Evolutionary conservation across 2,888 invertebrate genomes (phyloP).

Genomic region (Macrosiphum euphorbiae): DNA sequence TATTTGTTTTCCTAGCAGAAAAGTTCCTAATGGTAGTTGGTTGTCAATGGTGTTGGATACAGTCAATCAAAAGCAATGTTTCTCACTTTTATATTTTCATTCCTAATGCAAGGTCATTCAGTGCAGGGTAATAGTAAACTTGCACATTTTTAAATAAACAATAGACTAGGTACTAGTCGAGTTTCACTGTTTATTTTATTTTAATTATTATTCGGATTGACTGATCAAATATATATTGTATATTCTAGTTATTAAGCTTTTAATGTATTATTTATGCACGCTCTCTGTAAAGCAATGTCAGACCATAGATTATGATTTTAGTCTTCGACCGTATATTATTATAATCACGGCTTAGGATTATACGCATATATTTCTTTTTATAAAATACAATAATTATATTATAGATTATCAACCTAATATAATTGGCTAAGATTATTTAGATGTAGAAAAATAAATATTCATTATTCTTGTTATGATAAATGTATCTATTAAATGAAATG

Average conservation of each 20-base stretch:
- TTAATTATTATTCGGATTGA: constrained; percentile 61
- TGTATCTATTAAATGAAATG: constrained; percentile 58
- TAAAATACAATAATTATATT: constrained; percentile 51
- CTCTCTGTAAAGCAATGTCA: constrained; percentile 60
- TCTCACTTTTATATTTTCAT: constrained; percentile 62
- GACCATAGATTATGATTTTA: constrained; percentile 49
- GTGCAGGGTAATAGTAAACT: constrained; percentile 61
- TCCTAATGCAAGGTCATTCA: constrained; percentile 53
- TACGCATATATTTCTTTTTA: constrained; percentile 54
- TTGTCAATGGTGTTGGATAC: constrained; percentile 59
- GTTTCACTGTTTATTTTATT: constrained; percentile 49
- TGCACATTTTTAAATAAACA: constrained; percentile 52
- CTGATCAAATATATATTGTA: constrained; percentile 62
- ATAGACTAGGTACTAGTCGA: constrained; percentile 44
- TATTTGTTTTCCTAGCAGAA: constrained; percentile 63
- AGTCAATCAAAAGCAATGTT: constrained; percentile 61
- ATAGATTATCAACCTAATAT: constrained; percentile 55
- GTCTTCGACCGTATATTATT: constrained; percentile 12
- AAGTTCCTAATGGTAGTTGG: constrained; percentile 63
- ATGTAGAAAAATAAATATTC: constrained; percentile 45
- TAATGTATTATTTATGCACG: constrained; percentile 55
- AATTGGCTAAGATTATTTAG: constrained; percentile 50
- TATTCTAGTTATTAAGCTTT: constrained; percentile 60
- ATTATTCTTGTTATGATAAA: constrained; percentile 61
- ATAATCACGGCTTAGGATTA: constrained; percentile 33